Evolutionary conservation across 1,140 invertebrate species (phyloP).

Genomic region (Drosophila malerkotliana): DNA sequence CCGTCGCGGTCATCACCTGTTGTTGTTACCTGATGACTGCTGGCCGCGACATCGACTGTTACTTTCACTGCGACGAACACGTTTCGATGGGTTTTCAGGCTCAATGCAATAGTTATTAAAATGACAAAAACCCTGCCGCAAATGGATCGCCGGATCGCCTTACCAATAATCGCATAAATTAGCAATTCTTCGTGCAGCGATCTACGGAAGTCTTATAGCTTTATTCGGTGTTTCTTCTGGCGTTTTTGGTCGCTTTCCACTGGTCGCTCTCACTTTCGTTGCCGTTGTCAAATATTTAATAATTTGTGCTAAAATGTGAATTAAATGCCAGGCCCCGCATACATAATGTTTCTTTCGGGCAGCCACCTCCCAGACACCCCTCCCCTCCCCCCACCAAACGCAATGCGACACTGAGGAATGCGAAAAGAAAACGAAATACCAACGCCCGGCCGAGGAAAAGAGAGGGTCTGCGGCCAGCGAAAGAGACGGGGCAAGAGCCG

Average conservation of each 20-base stretch:
- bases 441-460: constrained; percentile 9
- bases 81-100: constrained; percentile 49
- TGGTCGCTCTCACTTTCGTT: constrained; percentile 73
- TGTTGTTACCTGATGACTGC: constrained; percentile 5
- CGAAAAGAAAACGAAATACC: constrained; percentile 72
- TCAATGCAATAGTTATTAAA: constrained; percentile 64
- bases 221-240: not conserved
- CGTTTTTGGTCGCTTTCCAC: constrained; percentile 11
- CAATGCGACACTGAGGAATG: constrained; percentile 68
- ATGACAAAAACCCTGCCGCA: constrained; percentile 50
- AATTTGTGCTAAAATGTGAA: constrained; percentile 77
- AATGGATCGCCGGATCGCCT: constrained; percentile 24
- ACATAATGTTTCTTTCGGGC: constrained; percentile 53
- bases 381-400: not conserved
- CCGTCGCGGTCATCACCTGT: constrained; percentile 49
- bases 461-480: not conserved
- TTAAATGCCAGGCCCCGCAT: constrained; percentile 55
- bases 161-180: constrained; percentile 78
- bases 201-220: constrained; percentile 57
- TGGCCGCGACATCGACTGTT: constrained; percentile 61
- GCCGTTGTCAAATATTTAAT: constrained; percentile 74
- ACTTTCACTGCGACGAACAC: constrained; percentile 76
- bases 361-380: not conserved
- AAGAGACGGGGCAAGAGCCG: not conserved
- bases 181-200: constrained; percentile 56